These are phyloP conservation scores for cat (Felis catus) DNA, from an alignment of 2,113 vertebrate genomes.

Conservation along the genomic window F.catus_Fca126_mat1.0 CM031412.1:211501-212000, in stretches of 20 bases:
- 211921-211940: too few species aligned
- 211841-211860: too few species aligned
- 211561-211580: constrained; percentile 30
- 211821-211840: too few species aligned
- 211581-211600: constrained; percentile 26
- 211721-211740: not conserved
- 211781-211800: too few species aligned
- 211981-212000: too few species aligned
- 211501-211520: constrained; percentile 17
- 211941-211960: too few species aligned
- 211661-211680: constrained; percentile 1
- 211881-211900: too few species aligned
- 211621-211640: not conserved
- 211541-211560: constrained; percentile 44
- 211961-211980: too few species aligned
- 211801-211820: too few species aligned
- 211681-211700: constrained; percentile 17
- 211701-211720: not conserved
- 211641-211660: not conserved
- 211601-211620: constrained; percentile 9
- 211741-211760: not conserved
- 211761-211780: too few species aligned
- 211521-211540: not conserved
- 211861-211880: too few species aligned
- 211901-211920: too few species aligned